These are phyloP conservation scores for Erethizon dorsatum DNA, from an alignment of 2,797 vertebrate species.

Conservation along the genomic window DNA sequence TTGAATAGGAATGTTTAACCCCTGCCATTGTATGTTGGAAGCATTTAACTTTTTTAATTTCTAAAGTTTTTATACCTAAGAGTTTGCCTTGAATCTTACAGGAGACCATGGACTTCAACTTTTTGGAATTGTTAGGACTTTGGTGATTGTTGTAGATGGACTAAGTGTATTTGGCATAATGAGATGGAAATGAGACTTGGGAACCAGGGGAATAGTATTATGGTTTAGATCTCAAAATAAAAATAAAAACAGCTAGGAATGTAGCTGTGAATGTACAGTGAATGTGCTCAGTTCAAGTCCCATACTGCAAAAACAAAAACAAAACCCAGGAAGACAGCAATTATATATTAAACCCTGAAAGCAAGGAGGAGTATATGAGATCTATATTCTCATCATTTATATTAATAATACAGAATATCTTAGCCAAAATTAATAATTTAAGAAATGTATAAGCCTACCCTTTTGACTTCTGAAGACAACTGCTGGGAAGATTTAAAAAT, in stretches of 20 bases:
- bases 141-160: too few species aligned
- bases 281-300: not conserved
- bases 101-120: too few species aligned
- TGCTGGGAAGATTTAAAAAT: constrained; percentile 8
- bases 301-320: not conserved
- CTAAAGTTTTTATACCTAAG: too few species aligned
- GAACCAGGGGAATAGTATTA: too few species aligned
- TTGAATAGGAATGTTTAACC: too few species aligned
- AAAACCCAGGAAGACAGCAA: not conserved
- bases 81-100: too few species aligned
- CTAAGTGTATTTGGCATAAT: too few species aligned
- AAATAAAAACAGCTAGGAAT: not conserved
- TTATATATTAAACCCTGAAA: not conserved
- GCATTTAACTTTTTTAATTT: too few species aligned
- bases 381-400: constrained; percentile 24
- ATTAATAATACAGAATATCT: not conserved
- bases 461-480: constrained; percentile 24
- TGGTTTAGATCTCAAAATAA: too few species aligned
- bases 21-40: too few species aligned
- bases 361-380: not conserved
- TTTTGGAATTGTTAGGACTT: too few species aligned
- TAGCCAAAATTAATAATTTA: constrained; percentile 28
- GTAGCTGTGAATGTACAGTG: not conserved
- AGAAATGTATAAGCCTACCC: not conserved
- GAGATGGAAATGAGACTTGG: too few species aligned